These are phyloP conservation scores for Hypsopygia costalis DNA, from an alignment of 2,888 invertebrate genomes.

Conservation along the genomic window DNA sequence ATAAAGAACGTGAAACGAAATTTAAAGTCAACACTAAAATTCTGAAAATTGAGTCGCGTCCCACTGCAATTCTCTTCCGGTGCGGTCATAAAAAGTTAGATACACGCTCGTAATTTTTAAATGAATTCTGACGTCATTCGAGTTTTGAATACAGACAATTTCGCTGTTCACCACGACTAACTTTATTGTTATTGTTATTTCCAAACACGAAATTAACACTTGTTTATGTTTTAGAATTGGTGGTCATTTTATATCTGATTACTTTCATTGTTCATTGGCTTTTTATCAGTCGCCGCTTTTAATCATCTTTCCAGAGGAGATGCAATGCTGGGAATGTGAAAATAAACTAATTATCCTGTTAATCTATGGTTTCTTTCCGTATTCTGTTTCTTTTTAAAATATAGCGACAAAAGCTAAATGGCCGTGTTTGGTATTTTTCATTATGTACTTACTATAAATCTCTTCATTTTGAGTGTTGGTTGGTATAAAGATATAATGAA, in stretches of 20 bases:
- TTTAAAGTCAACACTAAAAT: slow-evolving; percentile 6
- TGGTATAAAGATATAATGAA: no score
- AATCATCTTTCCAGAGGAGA: no score
- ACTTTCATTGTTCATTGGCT: background rate
- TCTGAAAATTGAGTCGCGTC: slow-evolving; percentile 11
- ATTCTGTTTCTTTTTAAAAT: no score
- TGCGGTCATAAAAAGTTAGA: slow-evolving; percentile 15
- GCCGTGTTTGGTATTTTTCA: no score
- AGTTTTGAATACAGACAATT: background rate
- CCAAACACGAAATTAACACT: slow-evolving; percentile 1
- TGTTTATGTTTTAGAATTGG: background rate
- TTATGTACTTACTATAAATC: no score
- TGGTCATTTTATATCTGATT: background rate
- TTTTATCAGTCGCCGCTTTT: no score
- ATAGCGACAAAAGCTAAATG: no score
- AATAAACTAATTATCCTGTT: no score
- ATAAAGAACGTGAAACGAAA: background rate
- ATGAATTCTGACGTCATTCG: slow-evolving; percentile 11
- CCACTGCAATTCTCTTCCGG: slow-evolving; percentile 15
- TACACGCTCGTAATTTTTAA: slow-evolving; percentile 22
- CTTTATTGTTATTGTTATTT: slow-evolving; percentile 3
- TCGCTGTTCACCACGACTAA: background rate
- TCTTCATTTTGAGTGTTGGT: no score
- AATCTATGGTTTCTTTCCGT: no score
- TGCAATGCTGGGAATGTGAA: no score